Evolutionary conservation across 2,888 invertebrate species (phyloP), one percentile per base, ranked within the genome.

Genomic region (Graphium colonna): DNA sequence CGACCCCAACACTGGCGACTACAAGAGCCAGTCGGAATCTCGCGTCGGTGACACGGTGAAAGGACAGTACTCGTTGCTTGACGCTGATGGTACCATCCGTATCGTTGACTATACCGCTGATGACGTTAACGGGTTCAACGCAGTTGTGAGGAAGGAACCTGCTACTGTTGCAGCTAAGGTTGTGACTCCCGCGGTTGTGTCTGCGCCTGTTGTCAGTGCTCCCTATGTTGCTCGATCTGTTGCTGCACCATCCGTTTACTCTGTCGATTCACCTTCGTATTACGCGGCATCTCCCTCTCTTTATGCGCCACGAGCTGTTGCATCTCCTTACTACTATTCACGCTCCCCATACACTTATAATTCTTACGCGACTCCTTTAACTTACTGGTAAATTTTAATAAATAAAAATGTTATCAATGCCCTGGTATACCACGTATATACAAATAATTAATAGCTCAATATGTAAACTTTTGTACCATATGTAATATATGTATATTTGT

Each of bases 101-200:
- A n/a, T n/a, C n/a, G n/a, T 86, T 0, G 82, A 85, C 63, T 86
- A 85, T 68, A 75, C 75, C 45, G 79, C 83, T 54, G 81, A 84
- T n/a, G n/a, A n/a, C n/a, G n/a, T n/a, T n/a, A n/a, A n/a, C n/a
- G n/a, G n/a, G n/a, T n/a, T n/a, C n/a, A 84, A 82, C 67, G 84
- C 86, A 38, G 77, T 83, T 26, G 85, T 86, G 2, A 76, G 73
- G 59, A 78, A n/a, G n/a, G n/a, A n/a, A n/a, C n/a, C n/a, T n/a
- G n/a, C n/a, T n/a, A n/a, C n/a, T n/a, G n/a, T n/a, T n/a, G n/a
- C n/a, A n/a, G n/a, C n/a, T n/a, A n/a, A n/a, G n/a, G n/a, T n/a
- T n/a, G n/a, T n/a, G n/a, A 76, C 18, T 31, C 57, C 44, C 48
- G 51, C 44, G 40, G 56, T 52, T 41, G 55, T 41, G 40, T 44